These are phyloP conservation scores for Drosophila prostipennis DNA, from an alignment of 2,888 invertebrate species.

Conservation along the genomic window DNA sequence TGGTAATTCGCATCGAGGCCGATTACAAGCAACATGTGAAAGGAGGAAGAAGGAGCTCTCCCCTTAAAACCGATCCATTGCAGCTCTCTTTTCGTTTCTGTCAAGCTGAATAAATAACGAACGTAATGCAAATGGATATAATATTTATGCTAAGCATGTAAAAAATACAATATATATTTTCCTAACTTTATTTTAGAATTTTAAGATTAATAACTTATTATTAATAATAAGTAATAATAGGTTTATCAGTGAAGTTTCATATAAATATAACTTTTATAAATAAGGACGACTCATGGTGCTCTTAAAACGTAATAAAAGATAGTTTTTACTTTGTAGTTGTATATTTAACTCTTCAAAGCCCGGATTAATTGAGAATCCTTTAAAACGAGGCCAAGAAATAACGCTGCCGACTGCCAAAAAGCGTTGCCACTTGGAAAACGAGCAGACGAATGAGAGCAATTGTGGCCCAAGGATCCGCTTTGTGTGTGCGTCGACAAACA, in stretches of 20 bases:
- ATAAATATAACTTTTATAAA: no score
- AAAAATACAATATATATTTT: no score
- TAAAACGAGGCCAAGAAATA: neutral
- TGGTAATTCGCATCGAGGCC: conserved; percentile 77
- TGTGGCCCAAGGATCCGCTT: conserved; percentile 7
- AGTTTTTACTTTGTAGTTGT: no score
- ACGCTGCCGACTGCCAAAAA: neutral
- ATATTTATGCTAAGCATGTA: neutral
- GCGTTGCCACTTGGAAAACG: neutral
- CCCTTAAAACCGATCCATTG: conserved; percentile 3
- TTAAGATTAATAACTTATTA: no score
- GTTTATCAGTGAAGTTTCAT: no score
- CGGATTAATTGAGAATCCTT: no score
- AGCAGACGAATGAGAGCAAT: conserved; percentile 3
- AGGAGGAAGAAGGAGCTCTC: conserved; percentile 56
- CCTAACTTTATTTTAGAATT: no score
- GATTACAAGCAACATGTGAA: conserved; percentile 76
- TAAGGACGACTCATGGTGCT: no score
- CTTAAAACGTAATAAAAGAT: no score
- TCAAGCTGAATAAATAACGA: conserved; percentile 2
- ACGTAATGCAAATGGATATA: neutral
- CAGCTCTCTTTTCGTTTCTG: neutral
- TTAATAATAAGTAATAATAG: no score
- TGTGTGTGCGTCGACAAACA: conserved; percentile 8
- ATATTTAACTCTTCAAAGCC: no score